These are phyloP conservation scores for Mayetiola destructor DNA, from an alignment of 2,888 invertebrate species.

Conservation along the genomic window DNA sequence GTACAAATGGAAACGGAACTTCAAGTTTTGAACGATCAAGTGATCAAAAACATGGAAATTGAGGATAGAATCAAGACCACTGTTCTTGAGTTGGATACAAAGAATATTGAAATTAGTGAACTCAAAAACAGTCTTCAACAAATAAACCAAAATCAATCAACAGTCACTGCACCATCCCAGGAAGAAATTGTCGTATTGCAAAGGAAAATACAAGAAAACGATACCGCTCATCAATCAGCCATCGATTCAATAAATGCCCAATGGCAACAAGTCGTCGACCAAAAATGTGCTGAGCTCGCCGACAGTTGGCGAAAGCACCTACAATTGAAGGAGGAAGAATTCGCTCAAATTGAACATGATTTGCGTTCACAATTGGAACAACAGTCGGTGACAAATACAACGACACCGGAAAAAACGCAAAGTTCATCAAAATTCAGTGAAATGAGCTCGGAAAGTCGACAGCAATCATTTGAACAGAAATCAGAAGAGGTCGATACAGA, in stretches of 20 bases:
- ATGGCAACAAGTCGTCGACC: slow-evolving; percentile 44
- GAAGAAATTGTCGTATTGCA: neutral
- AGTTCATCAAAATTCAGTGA: neutral
- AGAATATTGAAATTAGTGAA: slow-evolving; percentile 32
- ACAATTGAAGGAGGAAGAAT: slow-evolving; percentile 47
- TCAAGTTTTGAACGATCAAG: slow-evolving; percentile 32
- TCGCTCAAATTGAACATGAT: slow-evolving; percentile 39
- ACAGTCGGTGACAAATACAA: slow-evolving; percentile 1
- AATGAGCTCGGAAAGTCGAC: neutral
- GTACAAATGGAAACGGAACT: slow-evolving; percentile 31
- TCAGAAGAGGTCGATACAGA: slow-evolving; percentile 28
- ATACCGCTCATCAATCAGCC: slow-evolving; percentile 14
- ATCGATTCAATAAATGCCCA: slow-evolving; percentile 28
- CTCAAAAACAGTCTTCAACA: slow-evolving; percentile 26
- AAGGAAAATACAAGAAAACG: neutral
- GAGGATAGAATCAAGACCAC: slow-evolving; percentile 31
- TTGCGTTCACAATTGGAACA: slow-evolving; percentile 34
- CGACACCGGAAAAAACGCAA: neutral
- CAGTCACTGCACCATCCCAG: neutral
- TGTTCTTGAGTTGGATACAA: slow-evolving; percentile 29
- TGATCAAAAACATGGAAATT: slow-evolving; percentile 27
- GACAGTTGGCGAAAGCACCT: slow-evolving; percentile 56
- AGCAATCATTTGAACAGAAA: slow-evolving; percentile 19
- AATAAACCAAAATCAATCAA: slow-evolving; percentile 18
- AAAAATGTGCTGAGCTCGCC: slow-evolving; percentile 52